These are phyloP conservation scores for Oscheius sp. DNA, from an alignment of 2,888 invertebrate species.

Conservation along the genomic window DNA sequence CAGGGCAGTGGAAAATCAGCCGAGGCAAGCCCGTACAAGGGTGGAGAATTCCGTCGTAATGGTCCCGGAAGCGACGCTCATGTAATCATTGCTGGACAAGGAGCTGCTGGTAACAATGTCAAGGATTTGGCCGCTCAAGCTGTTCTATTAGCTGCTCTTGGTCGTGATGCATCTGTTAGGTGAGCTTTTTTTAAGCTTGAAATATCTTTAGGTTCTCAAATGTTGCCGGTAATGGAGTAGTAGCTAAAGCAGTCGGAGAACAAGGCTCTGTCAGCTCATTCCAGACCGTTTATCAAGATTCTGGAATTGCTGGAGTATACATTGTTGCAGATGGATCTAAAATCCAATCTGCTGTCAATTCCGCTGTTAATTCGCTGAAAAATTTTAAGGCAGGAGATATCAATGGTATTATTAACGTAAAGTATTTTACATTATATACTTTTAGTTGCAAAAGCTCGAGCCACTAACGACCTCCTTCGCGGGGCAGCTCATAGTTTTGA, in stretches of 20 bases:
- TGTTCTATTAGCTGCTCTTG: constrained; percentile 48
- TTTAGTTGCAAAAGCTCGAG: constrained; percentile 43
- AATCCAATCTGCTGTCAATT: constrained; percentile 39
- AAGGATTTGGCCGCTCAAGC: constrained; percentile 47
- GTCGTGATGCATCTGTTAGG: constrained; percentile 41
- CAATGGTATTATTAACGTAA: constrained; percentile 29
- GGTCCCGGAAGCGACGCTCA: constrained; percentile 39
- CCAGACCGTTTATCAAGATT: constrained; percentile 45
- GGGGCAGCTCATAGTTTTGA: constrained; percentile 38
- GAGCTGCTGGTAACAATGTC: constrained; percentile 42
- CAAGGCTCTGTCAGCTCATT: constrained; percentile 39
- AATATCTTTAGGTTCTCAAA: constrained; percentile 34
- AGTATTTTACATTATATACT: neutral
- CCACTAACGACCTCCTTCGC: constrained; percentile 42
- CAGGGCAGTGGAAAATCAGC: constrained; percentile 12
- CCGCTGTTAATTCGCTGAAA: constrained; percentile 54
- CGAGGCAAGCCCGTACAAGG: constrained; percentile 32
- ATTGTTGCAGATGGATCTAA: constrained; percentile 52
- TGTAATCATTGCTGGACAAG: constrained; percentile 49
- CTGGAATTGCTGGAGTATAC: constrained; percentile 64
- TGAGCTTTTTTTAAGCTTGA: constrained; percentile 2
- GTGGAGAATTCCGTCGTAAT: constrained; percentile 46
- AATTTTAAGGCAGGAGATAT: constrained; percentile 46
- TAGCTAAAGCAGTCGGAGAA: constrained; percentile 35
- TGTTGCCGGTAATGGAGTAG: constrained; percentile 29